Evolutionary conservation across 1,140 invertebrate genomes (phyloP).

Genomic region (Rhopalosiphum padi): DNA sequence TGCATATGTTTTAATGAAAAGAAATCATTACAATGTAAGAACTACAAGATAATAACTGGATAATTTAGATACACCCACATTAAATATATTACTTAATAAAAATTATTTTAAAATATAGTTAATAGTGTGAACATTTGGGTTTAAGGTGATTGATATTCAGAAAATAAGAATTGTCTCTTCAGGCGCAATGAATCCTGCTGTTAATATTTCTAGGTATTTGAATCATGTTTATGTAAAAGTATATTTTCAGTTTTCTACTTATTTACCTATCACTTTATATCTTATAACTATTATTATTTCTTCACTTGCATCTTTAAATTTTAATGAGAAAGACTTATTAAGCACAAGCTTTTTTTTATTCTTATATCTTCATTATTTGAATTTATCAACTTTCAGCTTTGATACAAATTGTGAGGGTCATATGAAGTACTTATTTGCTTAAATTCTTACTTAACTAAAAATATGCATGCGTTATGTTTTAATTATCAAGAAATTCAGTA

Average conservation of each 20-base stretch:
- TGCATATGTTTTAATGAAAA: background rate
- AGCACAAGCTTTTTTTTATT: constrained; percentile 27
- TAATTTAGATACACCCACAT: constrained; percentile 8
- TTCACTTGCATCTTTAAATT: constrained; percentile 33
- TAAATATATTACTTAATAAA: constrained; percentile 21
- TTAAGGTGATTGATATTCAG: constrained; percentile 55
- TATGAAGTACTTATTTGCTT: constrained; percentile 43
- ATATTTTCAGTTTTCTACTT: constrained; percentile 46
- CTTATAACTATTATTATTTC: constrained; percentile 6
- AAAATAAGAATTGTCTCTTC: constrained; percentile 41
- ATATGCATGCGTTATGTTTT: background rate
- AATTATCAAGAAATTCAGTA: background rate
- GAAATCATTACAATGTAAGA: background rate
- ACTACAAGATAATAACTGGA: background rate
- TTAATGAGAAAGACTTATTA: background rate
- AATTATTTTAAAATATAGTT: constrained; percentile 37
- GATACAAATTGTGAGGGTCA: constrained; percentile 20
- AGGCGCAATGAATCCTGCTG: constrained; percentile 45
- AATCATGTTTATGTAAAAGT: constrained; percentile 34
- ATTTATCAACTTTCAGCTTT: background rate
- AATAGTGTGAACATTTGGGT: constrained; percentile 52
- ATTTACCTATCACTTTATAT: constrained; percentile 15
- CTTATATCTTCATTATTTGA: background rate
- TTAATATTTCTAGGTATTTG: constrained; percentile 49
- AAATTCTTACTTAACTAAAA: background rate